A percentile compares a stretch with the other conserved stretches of the same genome.
Evolutionary conservation across 2,888 invertebrate genomes (phyloP).

Genomic region (Papilio elwesi): DNA sequence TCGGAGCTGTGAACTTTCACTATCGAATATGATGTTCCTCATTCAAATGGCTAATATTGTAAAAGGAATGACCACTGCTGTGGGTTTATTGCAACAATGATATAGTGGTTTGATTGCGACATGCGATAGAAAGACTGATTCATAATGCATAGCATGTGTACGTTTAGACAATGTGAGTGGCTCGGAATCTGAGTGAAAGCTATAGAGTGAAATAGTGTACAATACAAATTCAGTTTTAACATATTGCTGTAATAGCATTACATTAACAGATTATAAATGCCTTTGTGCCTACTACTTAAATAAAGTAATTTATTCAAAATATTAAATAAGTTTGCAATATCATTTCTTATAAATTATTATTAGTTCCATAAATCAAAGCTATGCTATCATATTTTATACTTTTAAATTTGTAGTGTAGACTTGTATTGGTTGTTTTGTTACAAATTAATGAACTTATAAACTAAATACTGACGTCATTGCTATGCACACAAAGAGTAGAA

Average conservation of each 20-base stretch:
- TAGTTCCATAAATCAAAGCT: conserved; percentile 7
- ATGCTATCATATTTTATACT: conserved; percentile 4
- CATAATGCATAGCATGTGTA: conserved; percentile 56
- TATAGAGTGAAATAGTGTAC: conserved; percentile 52
- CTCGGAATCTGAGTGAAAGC: conserved; percentile 49
- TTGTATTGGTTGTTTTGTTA: conserved; percentile 10
- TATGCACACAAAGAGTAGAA: background rate
- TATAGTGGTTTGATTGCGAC: conserved; percentile 60
- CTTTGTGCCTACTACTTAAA: conserved; percentile 42
- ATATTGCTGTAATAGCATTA: conserved; percentile 56
- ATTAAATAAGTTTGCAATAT: conserved; percentile 24
- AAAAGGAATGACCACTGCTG: conserved; percentile 43
- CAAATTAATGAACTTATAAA: background rate
- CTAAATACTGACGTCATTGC: conserved; percentile 3
- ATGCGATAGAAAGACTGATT: conserved; percentile 73
- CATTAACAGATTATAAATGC: conserved; percentile 47
- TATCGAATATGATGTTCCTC: conserved; percentile 44
- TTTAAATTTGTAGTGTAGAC: background rate
- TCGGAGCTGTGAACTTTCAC: conserved; percentile 50
- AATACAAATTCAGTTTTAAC: conserved; percentile 51
- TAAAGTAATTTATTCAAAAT: conserved; percentile 36
- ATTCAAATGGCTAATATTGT: conserved; percentile 43
- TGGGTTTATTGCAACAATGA: conserved; percentile 41
- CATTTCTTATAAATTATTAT: conserved; percentile 20
- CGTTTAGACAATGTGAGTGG: conserved; percentile 43